phyloP scores from a whole-genome alignment of 2,113 vertebrate species.

The Lycaon pictus region DNA sequence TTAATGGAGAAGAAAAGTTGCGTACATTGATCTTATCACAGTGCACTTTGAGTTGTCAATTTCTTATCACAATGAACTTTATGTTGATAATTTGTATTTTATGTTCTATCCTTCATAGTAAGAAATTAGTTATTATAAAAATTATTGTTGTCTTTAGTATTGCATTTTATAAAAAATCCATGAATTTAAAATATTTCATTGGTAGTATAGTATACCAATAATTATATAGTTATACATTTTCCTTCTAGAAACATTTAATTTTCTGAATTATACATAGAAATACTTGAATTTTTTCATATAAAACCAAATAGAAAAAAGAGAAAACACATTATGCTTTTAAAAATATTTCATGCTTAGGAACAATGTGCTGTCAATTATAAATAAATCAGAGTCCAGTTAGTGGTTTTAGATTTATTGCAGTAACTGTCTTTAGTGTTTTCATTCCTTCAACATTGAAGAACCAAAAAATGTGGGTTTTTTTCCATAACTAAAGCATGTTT shows the following conservation, averaged over 20 bases:
- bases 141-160: not conserved
- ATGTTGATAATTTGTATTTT: not conserved
- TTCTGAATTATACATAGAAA: not conserved
- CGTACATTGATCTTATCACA: slow-evolving; percentile 25
- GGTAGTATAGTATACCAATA: not conserved
- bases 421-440: not conserved
- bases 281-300: not conserved
- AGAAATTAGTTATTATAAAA: not conserved
- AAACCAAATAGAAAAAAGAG: not conserved
- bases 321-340: not conserved
- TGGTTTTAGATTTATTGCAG: not conserved
- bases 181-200: not conserved
- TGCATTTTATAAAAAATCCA: not conserved
- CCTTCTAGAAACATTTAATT: not conserved
- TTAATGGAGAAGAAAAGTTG: not conserved
- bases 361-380: not conserved
- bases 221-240: not conserved
- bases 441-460: not conserved
- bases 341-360: not conserved
- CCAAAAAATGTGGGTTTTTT: not conserved
- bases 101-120: not conserved
- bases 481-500: not conserved
- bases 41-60: not conserved
- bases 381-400: not conserved
- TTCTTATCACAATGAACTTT: slow-evolving; percentile 33